Base-by-base conservation (phyloP, 2,113 vertebrate species). In the Microtus oregoni region DNA sequence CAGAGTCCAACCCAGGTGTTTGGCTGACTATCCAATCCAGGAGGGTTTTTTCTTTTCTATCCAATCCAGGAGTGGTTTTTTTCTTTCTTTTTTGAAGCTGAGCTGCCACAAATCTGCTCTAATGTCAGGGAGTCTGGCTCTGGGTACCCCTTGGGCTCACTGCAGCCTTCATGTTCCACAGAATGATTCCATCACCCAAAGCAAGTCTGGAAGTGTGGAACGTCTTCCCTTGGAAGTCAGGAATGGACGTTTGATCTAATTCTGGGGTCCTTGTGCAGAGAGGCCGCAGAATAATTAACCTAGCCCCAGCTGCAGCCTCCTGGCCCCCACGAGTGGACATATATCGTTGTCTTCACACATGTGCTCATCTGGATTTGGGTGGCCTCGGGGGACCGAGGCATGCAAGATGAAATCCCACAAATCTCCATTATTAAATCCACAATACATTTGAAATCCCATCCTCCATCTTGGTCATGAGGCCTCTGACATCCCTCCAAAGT, bases 341-440 rank as follows among this genome's bases (percentile, higher is more conserved):
- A 97, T 94, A 97, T 96, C 82, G 95, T 94, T 81, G 94, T 93
- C 97, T 97, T 97, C 94, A 97, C 97, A 98, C 97, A 72, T 97
- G 58, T 41, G 92, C 95, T 98, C 97, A 97, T 98, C 97, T 98
- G 97, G 97, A 96, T 92, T 92, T 8, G 70, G 86, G 82, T 86
- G 73, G 96, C 41, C 97, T 96, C 94, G 0, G 26, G 97, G 94
- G 97, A 38, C 96, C 20, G 8, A 97, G 86, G 65, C 90, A 92
- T 52, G n/a, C 67, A 90, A 93, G 96, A 96, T 96, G 96, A 97
- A 97, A 97, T 98, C 96, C 97, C 89, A 95, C 97, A 97, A 97
- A 98, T 97, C 96, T 97, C 93, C 73, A 94, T 97, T 97, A 97
- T 97, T 97, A 97, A 96, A 95, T 97, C 94, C 86, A 96, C 76